Base-by-base conservation (phyloP, 2,113 vertebrate species). In the Haplochromis vanheusdeni region DNA sequence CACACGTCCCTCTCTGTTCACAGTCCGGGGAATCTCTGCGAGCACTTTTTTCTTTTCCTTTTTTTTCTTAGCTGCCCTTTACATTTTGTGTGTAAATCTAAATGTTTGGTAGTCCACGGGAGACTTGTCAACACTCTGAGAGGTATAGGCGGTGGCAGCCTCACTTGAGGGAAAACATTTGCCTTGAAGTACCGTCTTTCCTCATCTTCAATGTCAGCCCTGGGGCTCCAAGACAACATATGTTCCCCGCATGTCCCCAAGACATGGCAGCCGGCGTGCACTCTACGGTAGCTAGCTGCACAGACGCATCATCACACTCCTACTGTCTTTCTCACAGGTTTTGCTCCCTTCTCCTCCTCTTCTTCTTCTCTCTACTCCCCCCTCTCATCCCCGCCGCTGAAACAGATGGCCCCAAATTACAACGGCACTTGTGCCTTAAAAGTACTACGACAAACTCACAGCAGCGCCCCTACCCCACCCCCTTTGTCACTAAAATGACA, bases 201-300 rank as follows among this genome's bases (percentile, higher is more conserved):
- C 97, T 98, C 97, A 98, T 98, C 98, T 98, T 98, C 97, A 97
- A 95, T 98, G 97, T 98, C 97, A 98, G 98, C 98, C 98, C 96
- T 92, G 97, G 96, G 98, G 97, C 98, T 97, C 96, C 96, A 96
- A 97, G 97, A 97, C 97, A 99, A 98, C 98, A 99, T 98, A 98
- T 98, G 98, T 98, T 99, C 97, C 97, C 97, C 95, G 97, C 97
- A 96, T 98, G 97, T 98, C 97, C 97, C 97, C 97, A 94, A 98
- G 97, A 98, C 97, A 97, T 95, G 97, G 97, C 97, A 97, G 97
- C 89, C 92, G 79, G 89, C 58, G 37, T 45, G 89, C 96, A 95
- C 96, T 96, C 97, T 96, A 96, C 85, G 84, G 84, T 95, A 95
- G 85, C 86, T 95, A 94, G 86, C 89, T 77, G 77, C 88, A 91